Base-by-base conservation (phyloP, 2,113 vertebrate species). In the Limnothrissa miodon region DNA sequence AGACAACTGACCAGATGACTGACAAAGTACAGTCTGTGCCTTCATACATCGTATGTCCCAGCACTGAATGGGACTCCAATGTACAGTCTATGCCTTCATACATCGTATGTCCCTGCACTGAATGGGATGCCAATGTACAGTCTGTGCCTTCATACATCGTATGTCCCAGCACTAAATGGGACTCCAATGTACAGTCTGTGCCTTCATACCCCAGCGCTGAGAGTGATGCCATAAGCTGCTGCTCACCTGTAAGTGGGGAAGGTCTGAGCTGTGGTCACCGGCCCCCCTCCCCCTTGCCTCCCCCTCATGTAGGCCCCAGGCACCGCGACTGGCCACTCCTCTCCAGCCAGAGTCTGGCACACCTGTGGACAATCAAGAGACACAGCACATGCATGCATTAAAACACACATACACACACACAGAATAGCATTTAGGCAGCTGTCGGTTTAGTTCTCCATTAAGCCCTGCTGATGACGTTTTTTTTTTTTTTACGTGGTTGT, bases 261-360 rank as follows among this genome's bases (percentile, higher is more conserved):
- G 90, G 87, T 89, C 89, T 45, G 78, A 83, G 83, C 84, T 89
- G 84, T 86, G 86, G 87, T 91, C 53, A 87, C 86, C 86, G 80
- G 85, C 90, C 89, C 93, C 89, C 91, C 90, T 87, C 86, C 66
- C 91, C 91, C 92, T 66, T 81, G 87, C 89, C 66, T 87, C 87
- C 87, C 91, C 93, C 91, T 93, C 94, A 95, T 94, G 92, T 94
- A 93, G 93, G 93, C 93, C 89, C 92, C 82, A 89, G 86, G 85
- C 79, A 89, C 80, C 80, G 79, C 81, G 90, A 85, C 86, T 33
- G 89, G 86, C 87, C 89, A 81, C 86, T 86, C 89, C 83, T 80
- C 86, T 87, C 82, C 85, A 90, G 86, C 83, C 62, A 82, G 83
- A 85, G 88, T 92, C 82, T 86, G 83, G 83, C 39, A 81, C 85